Evolutionary conservation across 1,140 invertebrate genomes (phyloP).

Genomic region (Trichonephila clavipes): DNA sequence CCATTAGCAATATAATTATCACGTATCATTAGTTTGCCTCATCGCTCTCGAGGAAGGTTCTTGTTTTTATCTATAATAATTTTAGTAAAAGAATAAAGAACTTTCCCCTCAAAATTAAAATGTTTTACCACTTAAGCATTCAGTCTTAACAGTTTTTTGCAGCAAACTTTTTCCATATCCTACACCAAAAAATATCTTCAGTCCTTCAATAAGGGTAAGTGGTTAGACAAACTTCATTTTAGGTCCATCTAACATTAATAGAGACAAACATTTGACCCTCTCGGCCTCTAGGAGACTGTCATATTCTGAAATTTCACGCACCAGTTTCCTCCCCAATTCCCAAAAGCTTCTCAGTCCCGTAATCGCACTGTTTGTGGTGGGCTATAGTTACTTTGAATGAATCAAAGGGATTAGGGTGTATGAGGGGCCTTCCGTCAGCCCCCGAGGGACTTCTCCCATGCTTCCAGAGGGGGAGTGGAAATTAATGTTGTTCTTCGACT

Average conservation of each 20-base stretch:
- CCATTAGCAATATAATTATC: no score
- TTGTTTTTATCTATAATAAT: no score
- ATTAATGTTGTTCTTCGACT: constrained; percentile 71
- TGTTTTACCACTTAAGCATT: no score
- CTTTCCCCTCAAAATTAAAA: no score
- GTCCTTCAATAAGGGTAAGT: not conserved
- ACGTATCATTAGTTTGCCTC: no score
- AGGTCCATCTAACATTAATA: constrained; percentile 33
- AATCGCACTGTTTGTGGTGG: constrained; percentile 71
- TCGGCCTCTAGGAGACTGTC: constrained; percentile 3
- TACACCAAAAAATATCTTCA: not conserved
- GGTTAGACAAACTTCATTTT: not conserved
- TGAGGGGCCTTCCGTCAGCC: constrained; percentile 26
- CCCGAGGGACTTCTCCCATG: constrained; percentile 44
- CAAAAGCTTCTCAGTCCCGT: constrained; percentile 9
- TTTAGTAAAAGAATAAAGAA: no score
- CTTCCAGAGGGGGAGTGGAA: constrained; percentile 57
- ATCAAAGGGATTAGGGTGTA: constrained; percentile 69
- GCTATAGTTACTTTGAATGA: constrained; percentile 68
- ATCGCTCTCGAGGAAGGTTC: no score
- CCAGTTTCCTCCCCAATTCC: constrained; percentile 26
- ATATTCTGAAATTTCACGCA: constrained; percentile 58
- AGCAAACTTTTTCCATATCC: not conserved
- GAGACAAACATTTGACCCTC: constrained; percentile 15
- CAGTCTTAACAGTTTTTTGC: no score